Evolutionary conservation across 2,888 invertebrate species (phyloP), one percentile per base, ranked within the genome.

Genomic region (Mythimna pallens): DNA sequence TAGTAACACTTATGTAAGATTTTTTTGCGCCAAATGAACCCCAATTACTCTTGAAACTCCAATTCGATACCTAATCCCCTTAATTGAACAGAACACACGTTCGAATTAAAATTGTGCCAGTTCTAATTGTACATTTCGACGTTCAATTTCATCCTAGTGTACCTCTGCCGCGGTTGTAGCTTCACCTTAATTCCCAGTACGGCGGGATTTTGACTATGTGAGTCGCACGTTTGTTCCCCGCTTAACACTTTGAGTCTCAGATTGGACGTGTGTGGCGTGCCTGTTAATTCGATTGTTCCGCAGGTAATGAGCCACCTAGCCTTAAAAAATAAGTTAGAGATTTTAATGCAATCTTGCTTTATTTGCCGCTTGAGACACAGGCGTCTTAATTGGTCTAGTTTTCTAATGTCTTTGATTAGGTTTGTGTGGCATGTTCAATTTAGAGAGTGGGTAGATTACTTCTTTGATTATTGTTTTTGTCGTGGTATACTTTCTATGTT

Each of bases 241-340:
- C 78, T 76, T 83, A 70, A 78, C 22, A 43, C 47, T 70, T 72
- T 61, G 25, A 73, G 70, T 70, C 82, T 72, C 72, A 80, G 78
- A 84, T 85, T 79, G 74, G 69, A 72, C 73, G 76, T 69, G 73
- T 84, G 76, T 73, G 83, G 65, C 74, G 67, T 69, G 79, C 72
- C 83, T 82, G 79, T 79, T 88, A 88, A 88, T 86, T 85, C 73
- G 80, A 88, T 88, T 87, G 76, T 73, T 78, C 77, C 66, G 40
- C 69, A 67, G 81, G 78, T 84, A 88, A 86, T 85, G 83, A 82
- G 83, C 76, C 79, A 68, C 76, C 66, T 80, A 58, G 68, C 61
- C 74, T 74, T 59, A 66, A 76, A 76, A 81, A 82, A 84, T 81
- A 85, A 86, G 76, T 76, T 68, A 76, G 75, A 77, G 65, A 74